Conservation (phyloP, 2,888 invertebrate genomes). For the Dryococelus australis region DNA sequence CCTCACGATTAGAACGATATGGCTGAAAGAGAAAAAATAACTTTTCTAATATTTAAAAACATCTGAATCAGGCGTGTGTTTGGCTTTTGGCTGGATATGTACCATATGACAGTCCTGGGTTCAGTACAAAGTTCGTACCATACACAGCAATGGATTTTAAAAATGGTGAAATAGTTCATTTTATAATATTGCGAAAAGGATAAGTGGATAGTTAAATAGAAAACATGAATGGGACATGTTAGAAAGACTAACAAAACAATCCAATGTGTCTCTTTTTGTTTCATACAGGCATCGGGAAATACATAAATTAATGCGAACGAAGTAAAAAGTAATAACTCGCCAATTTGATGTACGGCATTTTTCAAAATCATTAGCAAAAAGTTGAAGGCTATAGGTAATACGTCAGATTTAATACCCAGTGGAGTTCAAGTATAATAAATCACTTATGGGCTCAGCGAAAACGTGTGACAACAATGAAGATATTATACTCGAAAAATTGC, state of each 20-base stretch:
- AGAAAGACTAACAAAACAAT: background rate
- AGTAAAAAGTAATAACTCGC: no score
- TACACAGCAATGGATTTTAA: conserved; percentile 26
- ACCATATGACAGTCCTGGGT: background rate
- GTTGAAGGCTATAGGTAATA: no score
- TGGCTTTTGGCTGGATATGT: conserved; percentile 22
- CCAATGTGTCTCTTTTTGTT: no score
- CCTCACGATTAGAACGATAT: background rate
- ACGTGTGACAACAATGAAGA: no score
- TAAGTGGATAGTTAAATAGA: conserved; percentile 20
- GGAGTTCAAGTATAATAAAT: no score
- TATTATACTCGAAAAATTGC: no score
- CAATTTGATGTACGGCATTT: no score
- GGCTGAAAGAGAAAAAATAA: background rate
- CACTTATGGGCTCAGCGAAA: no score
- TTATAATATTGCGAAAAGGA: conserved; percentile 27
- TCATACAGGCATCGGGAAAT: no score
- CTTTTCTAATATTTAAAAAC: conserved; percentile 13
- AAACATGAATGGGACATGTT: conserved; percentile 27
- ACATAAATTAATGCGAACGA: no score
- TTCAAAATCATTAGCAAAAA: no score
- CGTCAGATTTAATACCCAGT: no score
- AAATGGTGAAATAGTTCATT: conserved; percentile 16
- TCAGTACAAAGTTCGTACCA: conserved; percentile 25
- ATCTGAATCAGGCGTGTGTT: conserved; percentile 1